phyloP scores from a whole-genome alignment of 1,140 invertebrate genomes.

The Chionoecetes opilio region DNA sequence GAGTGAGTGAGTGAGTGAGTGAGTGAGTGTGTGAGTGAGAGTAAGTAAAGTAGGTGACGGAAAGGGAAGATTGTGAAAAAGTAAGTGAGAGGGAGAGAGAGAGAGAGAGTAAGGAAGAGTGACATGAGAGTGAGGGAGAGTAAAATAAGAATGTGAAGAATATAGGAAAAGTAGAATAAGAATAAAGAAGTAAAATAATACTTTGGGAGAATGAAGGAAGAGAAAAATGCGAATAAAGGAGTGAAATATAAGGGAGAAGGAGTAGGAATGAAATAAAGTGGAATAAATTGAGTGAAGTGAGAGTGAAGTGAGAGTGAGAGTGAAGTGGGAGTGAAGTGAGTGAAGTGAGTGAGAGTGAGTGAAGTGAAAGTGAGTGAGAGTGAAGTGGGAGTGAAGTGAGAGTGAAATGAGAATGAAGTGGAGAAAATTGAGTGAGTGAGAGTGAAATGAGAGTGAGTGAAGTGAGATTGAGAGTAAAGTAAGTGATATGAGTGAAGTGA shows the following conservation, averaged over 20 bases:
- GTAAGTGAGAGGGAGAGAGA: background rate
- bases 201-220: no score
- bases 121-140: background rate
- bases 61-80: background rate
- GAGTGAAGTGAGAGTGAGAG: background rate
- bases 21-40: background rate
- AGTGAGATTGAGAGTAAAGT: background rate
- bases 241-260: no score
- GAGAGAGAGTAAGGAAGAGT: background rate
- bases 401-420: no score
- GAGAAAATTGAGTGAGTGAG: background rate
- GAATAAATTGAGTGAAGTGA: background rate
- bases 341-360: background rate
- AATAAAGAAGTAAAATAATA: no score
- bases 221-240: background rate
- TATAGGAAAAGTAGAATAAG: background rate
- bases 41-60: background rate
- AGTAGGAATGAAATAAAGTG: background rate
- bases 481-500: background rate
- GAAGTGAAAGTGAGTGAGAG: background rate
- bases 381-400: background rate
- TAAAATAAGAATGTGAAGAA: background rate
- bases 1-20: background rate
- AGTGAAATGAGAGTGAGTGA: background rate
- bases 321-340: background rate